Base-by-base conservation (phyloP, 2,888 invertebrate species). In the Melikaiella ostensackeni region DNA sequence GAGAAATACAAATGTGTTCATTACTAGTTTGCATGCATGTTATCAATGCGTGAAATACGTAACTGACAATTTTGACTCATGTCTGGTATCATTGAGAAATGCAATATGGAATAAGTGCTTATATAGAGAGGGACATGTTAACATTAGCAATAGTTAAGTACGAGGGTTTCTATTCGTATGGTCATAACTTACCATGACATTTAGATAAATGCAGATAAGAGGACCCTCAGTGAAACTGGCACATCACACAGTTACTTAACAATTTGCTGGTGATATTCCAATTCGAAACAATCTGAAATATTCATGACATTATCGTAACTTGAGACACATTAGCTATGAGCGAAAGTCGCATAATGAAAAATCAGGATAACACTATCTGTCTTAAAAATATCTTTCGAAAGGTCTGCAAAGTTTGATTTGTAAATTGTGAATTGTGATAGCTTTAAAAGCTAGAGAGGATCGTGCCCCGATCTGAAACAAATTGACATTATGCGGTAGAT, bases 281-380 rank as follows among this genome's bases (percentile, higher is more conserved):
- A 55, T 70, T 70, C 70, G 13, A 33, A 70, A 50, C 50, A 70
- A 55, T 46, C 30, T 70, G n/a, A 70, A 70, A 50, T 50, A 70
- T 70, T 55, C 70, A 55, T 70, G 70, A 70, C 70, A 70, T 70
- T 70, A 70, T 70, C 70, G 50, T 70, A 70, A 70, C 55, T 55
- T 50, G 70, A 50, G 50, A 50, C 70, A 55, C 50, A 70, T 70
- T 70, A 70, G 50, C 70, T 46, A 70, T 70, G 70, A 70, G 11
- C 50, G 50, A 70, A 55, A 50, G 33, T 21, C 33, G 50, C 70
- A 70, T 70, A 50, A 70, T 70, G 33, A 33, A 70, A 70, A 70
- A 30, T 70, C 6, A 33, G 11, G 70, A 70, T 70, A 70, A 70
- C 50, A 21, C 50, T 70, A 70, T 70, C 50, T 50, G 24, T 7